Percentiles rank a stretch among this genome's conserved stretches.
phyloP scores from a whole-genome alignment of 2,113 vertebrate species.

The Tragelaphus strepsiceros region DNA sequence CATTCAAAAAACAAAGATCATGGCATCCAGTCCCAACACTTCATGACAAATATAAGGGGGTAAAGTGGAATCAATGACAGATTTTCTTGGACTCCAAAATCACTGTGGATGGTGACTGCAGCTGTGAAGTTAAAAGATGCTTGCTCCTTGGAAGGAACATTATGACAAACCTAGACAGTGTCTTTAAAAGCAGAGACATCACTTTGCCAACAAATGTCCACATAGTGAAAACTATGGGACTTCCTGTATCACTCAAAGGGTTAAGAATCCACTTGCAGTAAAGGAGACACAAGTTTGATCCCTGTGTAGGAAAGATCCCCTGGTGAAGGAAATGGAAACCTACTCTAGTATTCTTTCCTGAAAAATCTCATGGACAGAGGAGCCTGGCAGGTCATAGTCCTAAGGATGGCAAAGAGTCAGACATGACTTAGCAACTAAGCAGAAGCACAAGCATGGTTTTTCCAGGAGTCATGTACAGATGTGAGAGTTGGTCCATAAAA shows the following conservation, averaged over 20 bases:
- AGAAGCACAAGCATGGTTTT: not conserved
- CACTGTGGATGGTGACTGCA: not conserved
- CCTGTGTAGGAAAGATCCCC: not conserved
- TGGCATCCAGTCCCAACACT: not conserved
- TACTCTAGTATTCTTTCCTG: not conserved
- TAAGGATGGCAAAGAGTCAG: not conserved
- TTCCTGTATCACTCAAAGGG: not conserved
- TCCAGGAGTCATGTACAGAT: not conserved
- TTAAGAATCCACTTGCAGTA: not conserved
- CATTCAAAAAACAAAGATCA: not conserved
- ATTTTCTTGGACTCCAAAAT: not conserved
- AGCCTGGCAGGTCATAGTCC: not conserved
- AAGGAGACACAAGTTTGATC: not conserved
- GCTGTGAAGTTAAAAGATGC: not conserved
- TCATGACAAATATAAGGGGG: not conserved
- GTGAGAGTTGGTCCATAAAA: not conserved
- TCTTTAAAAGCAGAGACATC: not conserved
- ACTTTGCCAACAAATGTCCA: not conserved
- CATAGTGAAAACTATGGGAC: not conserved
- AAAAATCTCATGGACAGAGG: not conserved
- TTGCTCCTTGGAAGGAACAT: not conserved
- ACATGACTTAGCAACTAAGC: not conserved
- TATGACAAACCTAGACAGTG: not conserved
- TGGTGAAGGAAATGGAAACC: not conserved
- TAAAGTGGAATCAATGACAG: not conserved